Evolutionary conservation across 2,797 vertebrate species (phyloP).

Genomic region (Arrhamphus sclerolepis): DNA sequence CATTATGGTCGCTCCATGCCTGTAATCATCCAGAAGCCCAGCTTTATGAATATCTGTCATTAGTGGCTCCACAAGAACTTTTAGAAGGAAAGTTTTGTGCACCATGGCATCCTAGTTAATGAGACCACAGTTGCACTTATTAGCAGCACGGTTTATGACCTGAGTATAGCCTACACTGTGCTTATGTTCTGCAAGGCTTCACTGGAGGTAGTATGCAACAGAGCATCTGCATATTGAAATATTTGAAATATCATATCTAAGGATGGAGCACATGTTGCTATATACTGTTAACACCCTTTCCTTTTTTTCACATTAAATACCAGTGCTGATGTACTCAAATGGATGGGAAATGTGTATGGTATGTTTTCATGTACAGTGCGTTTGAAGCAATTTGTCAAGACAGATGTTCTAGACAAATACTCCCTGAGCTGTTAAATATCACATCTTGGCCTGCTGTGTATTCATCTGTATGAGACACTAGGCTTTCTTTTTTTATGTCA

Average conservation of each 20-base stretch:
- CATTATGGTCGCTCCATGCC: conserved; percentile 25
- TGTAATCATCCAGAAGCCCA: conserved; percentile 21
- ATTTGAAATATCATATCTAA: not conserved
- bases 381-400: conserved; percentile 23
- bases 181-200: conserved; percentile 3
- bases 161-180: not conserved
- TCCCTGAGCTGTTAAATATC: conserved; percentile 40
- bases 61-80: conserved; percentile 32
- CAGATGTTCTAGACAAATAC: conserved; percentile 36
- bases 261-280: not conserved
- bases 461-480: conserved; percentile 27
- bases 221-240: not conserved
- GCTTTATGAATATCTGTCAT: conserved; percentile 49
- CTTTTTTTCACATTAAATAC: conserved; percentile 11
- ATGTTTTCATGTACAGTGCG: conserved; percentile 10
- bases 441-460: conserved; percentile 23
- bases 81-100: conserved; percentile 10
- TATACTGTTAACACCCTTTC: conserved; percentile 1
- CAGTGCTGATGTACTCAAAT: conserved; percentile 14
- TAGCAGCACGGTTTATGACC: conserved; percentile 15
- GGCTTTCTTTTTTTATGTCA: conserved; percentile 5
- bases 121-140: conserved; percentile 24
- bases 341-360: conserved; percentile 19
- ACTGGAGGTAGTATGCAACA: conserved; percentile 5
- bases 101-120: conserved; percentile 11